Evolutionary conservation across 2,888 invertebrate species (phyloP).

Genomic region (Gnatocerus cornutus): DNA sequence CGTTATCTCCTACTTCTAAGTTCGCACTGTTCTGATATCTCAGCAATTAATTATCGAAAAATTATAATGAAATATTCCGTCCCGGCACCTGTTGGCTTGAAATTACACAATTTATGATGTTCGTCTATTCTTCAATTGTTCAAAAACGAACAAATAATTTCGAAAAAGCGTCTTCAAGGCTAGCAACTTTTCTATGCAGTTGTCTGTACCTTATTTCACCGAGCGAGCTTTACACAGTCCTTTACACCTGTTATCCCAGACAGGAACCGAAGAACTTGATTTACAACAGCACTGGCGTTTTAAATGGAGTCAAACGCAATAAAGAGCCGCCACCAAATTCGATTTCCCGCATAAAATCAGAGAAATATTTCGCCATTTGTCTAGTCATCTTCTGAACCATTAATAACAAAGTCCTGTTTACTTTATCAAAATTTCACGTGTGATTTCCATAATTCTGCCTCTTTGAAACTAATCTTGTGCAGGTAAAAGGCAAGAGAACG

Average conservation of each 20-base stretch:
- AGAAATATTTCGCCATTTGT: conserved; percentile 14
- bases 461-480: background rate
- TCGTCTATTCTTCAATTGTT: background rate
- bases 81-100: background rate
- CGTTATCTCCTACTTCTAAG: conserved; percentile 8
- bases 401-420: conserved; percentile 4
- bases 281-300: conserved; percentile 27
- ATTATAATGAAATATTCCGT: conserved; percentile 16
- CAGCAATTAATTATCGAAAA: conserved; percentile 8
- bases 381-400: too few species aligned
- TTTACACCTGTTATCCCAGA: conserved; percentile 40
- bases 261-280: conserved; percentile 38
- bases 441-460: conserved; percentile 23
- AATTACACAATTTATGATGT: too few species aligned
- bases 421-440: conserved; percentile 21
- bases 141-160: background rate
- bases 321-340: conserved; percentile 8
- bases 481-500: conserved; percentile 53
- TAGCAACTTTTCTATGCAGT: conserved; percentile 29
- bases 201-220: conserved; percentile 35
- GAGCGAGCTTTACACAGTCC: conserved; percentile 31
- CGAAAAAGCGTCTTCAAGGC: conserved; percentile 35
- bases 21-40: background rate
- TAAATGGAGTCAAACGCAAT: conserved; percentile 14
- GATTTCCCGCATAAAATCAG: background rate